Conservation (phyloP, 2,797 vertebrate species). For the Falco biarmicus region DNA sequence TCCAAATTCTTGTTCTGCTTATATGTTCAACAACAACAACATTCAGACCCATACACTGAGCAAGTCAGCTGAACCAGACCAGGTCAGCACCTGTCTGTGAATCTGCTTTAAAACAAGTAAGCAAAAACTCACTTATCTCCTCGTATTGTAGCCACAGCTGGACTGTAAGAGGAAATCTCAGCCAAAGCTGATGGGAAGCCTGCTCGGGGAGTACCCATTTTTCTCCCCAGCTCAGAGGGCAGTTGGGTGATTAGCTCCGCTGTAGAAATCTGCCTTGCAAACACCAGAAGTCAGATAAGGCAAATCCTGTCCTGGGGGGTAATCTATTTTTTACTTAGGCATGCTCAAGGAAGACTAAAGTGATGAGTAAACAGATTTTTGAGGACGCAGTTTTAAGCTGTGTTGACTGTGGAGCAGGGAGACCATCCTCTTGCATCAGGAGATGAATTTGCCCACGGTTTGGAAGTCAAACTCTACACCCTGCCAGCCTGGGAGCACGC, state of each 20-base stretch:
- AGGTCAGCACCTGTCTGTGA: neutral
- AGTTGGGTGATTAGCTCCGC: neutral
- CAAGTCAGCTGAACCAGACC: neutral
- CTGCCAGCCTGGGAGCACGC: neutral
- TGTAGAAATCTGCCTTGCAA: neutral
- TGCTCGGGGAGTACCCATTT: neutral
- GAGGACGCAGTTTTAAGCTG: neutral
- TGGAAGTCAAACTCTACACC: constrained; percentile 5
- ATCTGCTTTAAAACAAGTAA: neutral
- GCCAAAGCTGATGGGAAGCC: neutral
- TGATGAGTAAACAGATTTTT: constrained; percentile 55
- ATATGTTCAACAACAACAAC: fast-evolving
- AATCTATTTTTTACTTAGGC: constrained; percentile 40
- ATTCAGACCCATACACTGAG: fast-evolving
- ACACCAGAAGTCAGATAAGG: constrained; percentile 36
- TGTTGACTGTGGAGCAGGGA: neutral
- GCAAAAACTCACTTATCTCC: neutral
- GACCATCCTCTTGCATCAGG: constrained; percentile 14
- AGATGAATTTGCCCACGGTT: constrained; percentile 12
- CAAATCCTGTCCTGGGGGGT: constrained; percentile 22
- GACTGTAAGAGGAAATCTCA: neutral
- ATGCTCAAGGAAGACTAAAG: constrained; percentile 38
- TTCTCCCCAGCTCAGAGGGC: neutral
- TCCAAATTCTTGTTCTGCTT: neutral
- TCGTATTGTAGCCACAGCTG: fast-evolving